Evolutionary conservation across 1,140 invertebrate species (phyloP), one percentile per base, ranked within the genome.

Genomic region (Teleopsis dalmanni): DNA sequence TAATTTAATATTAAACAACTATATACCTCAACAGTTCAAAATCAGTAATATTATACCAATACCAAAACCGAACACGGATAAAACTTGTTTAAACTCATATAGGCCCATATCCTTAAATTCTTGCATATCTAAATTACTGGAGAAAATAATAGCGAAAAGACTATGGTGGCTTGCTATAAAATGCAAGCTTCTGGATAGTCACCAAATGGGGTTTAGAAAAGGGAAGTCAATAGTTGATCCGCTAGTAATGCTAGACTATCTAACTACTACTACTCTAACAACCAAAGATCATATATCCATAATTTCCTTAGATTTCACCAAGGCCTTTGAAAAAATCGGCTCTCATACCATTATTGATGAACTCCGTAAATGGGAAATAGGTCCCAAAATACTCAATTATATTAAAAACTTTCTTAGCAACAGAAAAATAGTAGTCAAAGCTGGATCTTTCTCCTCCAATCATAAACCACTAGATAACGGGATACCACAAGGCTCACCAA

Each of bases 401-500:
- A n/a, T 43, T n/a, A 26, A 31, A n/a, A 49, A 48, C 26, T 49
- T 52, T 45, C 35, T 47, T 37, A 9, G 35, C 41, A 40, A 56
- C 47, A 18, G 7, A 19, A 36, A 54, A 54, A 49, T 50, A 9
- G 44, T 14, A 31, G 35, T 47, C 25, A 31, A 34, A 29, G 42
- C 46, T 33, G 27, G 21, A 9, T 38, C 34, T 29, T 14, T 34
- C 29, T 19, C n/a, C n/a, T 44, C 29, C 11, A n/a, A 36, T 22
- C 1, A 11, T 8, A 21, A 31, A 23, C 10, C 29, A 19, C 8
- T 53, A 14, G 3, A 44, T n/a, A 53, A 56, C 22, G 54, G 54
- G 1, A 44, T 52, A 4, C 50, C 44, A 26, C 54, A 55, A 43
- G 47, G 43, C n/a, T 52, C 53, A 3, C 53, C 50, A 8, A 10